These are phyloP conservation scores for Lycopodina hypogea DNA, from an alignment of 37 sponge, comb jelly and placozoan genomes.

Conservation along the genomic window DNA sequence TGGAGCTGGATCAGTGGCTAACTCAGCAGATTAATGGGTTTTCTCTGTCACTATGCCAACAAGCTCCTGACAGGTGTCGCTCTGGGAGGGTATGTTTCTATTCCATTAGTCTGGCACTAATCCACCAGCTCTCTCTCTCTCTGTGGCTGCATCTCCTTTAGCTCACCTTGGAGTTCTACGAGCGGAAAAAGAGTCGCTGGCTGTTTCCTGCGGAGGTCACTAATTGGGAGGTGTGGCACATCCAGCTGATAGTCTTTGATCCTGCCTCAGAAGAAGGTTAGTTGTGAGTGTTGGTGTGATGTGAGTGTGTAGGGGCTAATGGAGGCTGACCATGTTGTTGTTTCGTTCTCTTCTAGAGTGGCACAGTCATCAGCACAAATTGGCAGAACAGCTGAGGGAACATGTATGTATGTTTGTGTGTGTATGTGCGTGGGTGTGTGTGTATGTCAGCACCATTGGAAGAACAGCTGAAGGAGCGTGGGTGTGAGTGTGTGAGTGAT, in stretches of 20 bases:
- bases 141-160: not conserved
- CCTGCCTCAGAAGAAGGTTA: conserved; percentile 58
- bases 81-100: conserved; percentile 30
- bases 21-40: conserved; percentile 52
- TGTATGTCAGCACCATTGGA: not conserved
- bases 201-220: conserved; percentile 71
- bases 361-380: conserved; percentile 37
- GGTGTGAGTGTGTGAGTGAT: too few relatives aligned
- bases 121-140: not conserved
- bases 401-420: conserved; percentile 6
- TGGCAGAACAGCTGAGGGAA: conserved; percentile 38
- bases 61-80: conserved; percentile 12
- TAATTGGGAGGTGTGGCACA: conserved; percentile 78
- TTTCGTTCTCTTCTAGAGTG: conserved; percentile 23
- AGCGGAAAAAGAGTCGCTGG: conserved; percentile 86
- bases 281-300: not conserved
- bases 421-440: too few relatives aligned
- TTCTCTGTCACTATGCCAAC: conserved; percentile 61
- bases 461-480: too few relatives aligned
- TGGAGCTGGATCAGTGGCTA: conserved; percentile 62
- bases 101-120: not conserved
- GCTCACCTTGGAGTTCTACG: conserved; percentile 87
- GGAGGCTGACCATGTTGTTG: not conserved
- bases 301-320: not conserved
- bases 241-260: conserved; percentile 31